Conservation (phyloP, 2,888 invertebrate species). For the Xanthorhoe spadicearia region DNA sequence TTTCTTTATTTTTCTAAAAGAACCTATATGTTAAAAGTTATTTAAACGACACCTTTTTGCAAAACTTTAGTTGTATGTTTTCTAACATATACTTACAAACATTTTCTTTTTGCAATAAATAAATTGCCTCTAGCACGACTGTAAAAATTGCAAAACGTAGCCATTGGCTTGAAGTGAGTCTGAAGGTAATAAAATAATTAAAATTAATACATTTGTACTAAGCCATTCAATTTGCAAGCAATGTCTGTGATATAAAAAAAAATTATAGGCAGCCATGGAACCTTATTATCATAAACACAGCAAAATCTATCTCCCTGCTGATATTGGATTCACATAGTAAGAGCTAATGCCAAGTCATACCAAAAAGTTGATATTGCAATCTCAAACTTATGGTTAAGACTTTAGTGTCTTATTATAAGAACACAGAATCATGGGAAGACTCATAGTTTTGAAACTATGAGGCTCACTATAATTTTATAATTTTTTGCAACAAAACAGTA, state of each 20-base stretch:
- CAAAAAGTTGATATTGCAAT: neutral
- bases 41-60: too few relatives aligned
- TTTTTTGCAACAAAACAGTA: neutral
- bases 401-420: neutral
- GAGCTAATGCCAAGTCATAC: neutral
- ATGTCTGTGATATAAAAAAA: neutral
- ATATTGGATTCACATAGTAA: slow-evolving; percentile 11
- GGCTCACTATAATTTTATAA: neutral
- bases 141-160: too few relatives aligned
- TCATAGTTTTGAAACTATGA: neutral
- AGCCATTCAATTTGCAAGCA: neutral
- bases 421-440: neutral
- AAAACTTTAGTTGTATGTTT: too few relatives aligned
- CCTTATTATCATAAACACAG: slow-evolving; percentile 24
- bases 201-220: neutral
- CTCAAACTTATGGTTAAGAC: neutral
- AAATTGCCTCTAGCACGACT: too few relatives aligned
- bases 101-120: too few relatives aligned
- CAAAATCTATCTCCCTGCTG: slow-evolving; percentile 23
- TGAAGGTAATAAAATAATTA: neutral
- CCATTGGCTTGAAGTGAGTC: too few relatives aligned
- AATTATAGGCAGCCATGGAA: slow-evolving; percentile 2
- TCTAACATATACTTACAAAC: too few relatives aligned
- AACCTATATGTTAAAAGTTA: too few relatives aligned
- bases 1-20: too few relatives aligned